phyloP scores from a whole-genome alignment of 2,113 vertebrate genomes.

The Ondatra zibethicus region DNA sequence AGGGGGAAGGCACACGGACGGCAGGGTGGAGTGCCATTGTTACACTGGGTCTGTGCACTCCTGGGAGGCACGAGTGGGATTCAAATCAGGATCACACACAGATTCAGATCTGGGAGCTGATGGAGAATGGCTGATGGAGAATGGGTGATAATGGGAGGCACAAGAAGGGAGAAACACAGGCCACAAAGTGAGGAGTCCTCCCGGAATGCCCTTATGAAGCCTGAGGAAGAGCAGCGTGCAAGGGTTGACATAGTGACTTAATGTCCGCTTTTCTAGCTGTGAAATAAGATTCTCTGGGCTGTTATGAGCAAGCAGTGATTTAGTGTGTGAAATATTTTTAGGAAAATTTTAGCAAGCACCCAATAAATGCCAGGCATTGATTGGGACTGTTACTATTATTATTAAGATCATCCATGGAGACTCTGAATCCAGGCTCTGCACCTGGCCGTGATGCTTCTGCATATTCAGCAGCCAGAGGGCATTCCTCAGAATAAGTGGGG shows the following conservation, averaged over 20 bases:
- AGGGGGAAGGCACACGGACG: rapidly evolving
- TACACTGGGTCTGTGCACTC: background rate
- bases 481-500: background rate
- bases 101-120: background rate
- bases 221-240: background rate
- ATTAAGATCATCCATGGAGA: background rate
- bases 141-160: background rate
- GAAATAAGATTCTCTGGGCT: background rate
- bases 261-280: background rate
- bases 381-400: background rate
- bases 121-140: background rate
- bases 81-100: no score
- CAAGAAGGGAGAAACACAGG: background rate
- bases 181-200: background rate
- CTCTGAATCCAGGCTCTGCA: background rate
- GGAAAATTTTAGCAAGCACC: background rate
- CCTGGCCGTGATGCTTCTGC: background rate
- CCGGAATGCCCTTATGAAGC: background rate
- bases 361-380: background rate
- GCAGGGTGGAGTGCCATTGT: background rate
- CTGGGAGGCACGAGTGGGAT: no score
- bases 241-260: background rate
- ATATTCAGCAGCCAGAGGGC: background rate
- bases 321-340: background rate
- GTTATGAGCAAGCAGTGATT: background rate